A percentile compares a stretch with the other conserved stretches of the same genome.
Evolutionary conservation across 2,113 vertebrate species (phyloP).

Genomic region (Actinemys pallida): DNA sequence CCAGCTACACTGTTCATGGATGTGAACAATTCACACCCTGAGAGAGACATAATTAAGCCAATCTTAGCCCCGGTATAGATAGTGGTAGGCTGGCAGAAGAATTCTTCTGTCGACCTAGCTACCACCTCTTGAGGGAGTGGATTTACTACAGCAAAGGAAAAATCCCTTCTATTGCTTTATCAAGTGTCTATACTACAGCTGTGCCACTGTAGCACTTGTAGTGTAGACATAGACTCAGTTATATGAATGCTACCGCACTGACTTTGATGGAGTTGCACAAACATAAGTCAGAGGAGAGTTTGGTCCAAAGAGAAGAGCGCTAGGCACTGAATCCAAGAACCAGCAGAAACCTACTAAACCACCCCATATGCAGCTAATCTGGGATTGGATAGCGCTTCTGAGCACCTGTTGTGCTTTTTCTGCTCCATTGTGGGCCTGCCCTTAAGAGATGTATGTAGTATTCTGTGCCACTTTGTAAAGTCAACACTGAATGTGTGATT

Average conservation of each 20-base stretch:
- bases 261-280: not conserved
- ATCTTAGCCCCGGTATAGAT: not conserved
- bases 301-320: not conserved
- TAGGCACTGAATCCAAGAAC: not conserved
- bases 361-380: not conserved
- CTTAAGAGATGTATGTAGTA: fast-evolving
- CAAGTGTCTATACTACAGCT: not conserved
- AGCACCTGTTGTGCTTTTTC: not conserved
- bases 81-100: not conserved
- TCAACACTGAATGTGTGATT: not conserved
- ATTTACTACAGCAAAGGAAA: not conserved
- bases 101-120: not conserved
- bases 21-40: not conserved
- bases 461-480: not conserved
- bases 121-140: not conserved
- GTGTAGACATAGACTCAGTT: not conserved
- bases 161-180: not conserved
- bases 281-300: not conserved
- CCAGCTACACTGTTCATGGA: not conserved
- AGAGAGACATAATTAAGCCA: not conserved
- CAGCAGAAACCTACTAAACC: not conserved
- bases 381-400: not conserved
- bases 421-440: not conserved
- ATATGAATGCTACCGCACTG: not conserved
- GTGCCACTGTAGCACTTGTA: not conserved